Conservation (phyloP, 37 sponge, comb jelly and placozoan genomes). For the Agelas oroides region DNA sequence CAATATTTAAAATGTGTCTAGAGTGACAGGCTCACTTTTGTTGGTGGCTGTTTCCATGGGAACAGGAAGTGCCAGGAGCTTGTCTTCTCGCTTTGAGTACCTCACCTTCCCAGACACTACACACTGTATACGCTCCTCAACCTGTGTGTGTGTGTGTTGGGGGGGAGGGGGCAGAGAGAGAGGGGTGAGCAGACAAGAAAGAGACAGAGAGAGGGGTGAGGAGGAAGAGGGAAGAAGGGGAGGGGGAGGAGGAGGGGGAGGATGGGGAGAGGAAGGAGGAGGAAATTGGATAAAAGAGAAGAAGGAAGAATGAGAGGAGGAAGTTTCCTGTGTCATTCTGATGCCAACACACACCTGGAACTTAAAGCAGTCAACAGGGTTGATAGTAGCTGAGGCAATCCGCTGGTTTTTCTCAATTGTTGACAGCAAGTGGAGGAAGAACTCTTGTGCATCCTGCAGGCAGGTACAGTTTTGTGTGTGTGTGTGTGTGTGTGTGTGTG, state of each 20-base stretch:
- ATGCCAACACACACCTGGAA: slow-evolving; percentile 64
- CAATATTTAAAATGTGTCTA: too few species aligned
- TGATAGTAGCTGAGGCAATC: neutral
- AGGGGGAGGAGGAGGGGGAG: neutral
- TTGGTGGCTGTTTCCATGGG: slow-evolving; percentile 84
- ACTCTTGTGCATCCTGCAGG: slow-evolving; percentile 89
- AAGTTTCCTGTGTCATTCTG: too few species aligned
- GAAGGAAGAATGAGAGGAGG: too few species aligned
- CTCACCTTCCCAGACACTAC: slow-evolving; percentile 69
- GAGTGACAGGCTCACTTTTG: slow-evolving; percentile 27
- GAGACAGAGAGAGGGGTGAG: too few species aligned
- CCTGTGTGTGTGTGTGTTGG: too few species aligned
- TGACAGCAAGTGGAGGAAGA: slow-evolving; percentile 79
- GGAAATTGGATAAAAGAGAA: neutral
- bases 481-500: too few species aligned
- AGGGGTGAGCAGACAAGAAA: slow-evolving; percentile 1
- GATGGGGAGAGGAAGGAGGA: too few species aligned
- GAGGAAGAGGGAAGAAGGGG: neutral
- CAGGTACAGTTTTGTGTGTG: too few species aligned
- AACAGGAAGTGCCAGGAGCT: slow-evolving; percentile 71
- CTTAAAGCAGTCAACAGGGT: slow-evolving; percentile 57
- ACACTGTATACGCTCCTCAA: slow-evolving; percentile 88
- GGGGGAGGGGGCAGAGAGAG: too few species aligned
- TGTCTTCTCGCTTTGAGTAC: slow-evolving; percentile 71
- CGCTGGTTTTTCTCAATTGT: slow-evolving; percentile 67